A percentile compares a stretch with the other conserved stretches of the same genome.
Conservation (phyloP, 2,888 invertebrate genomes). For the Tiliacea citrago region DNA sequence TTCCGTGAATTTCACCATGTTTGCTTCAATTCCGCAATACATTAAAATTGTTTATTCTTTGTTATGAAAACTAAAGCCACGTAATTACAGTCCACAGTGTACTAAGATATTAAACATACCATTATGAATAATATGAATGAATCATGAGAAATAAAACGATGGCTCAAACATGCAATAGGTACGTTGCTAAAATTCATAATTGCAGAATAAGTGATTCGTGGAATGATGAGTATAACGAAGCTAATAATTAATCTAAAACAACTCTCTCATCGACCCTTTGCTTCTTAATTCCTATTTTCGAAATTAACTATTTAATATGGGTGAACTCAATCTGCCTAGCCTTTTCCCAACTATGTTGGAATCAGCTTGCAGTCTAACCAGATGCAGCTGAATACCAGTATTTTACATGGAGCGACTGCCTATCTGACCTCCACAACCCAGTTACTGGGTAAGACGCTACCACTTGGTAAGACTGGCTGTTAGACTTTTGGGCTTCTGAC, state of each 20-base stretch:
- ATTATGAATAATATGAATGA: constrained; percentile 44
- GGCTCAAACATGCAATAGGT: constrained; percentile 25
- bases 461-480: too few relatives aligned
- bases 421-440: too few relatives aligned
- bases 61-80: constrained; percentile 17
- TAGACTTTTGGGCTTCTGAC: too few relatives aligned
- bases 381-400: too few relatives aligned
- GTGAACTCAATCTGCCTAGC: too few relatives aligned
- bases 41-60: constrained; percentile 16
- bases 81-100: constrained; percentile 9
- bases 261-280: not conserved
- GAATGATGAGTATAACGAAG: not conserved
- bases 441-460: too few relatives aligned
- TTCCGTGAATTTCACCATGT: not conserved
- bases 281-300: not conserved
- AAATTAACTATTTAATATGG: not conserved
- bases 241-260: constrained; percentile 4
- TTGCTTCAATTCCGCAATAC: not conserved
- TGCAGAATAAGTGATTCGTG: constrained; percentile 22
- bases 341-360: too few relatives aligned
- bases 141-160: constrained; percentile 31
- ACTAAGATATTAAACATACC: constrained; percentile 15
- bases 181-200: constrained; percentile 3
- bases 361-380: too few relatives aligned
- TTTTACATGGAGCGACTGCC: too few relatives aligned